These are phyloP conservation scores for Caradrina kadenii DNA, from an alignment of 2,888 invertebrate species.

Conservation along the genomic window DNA sequence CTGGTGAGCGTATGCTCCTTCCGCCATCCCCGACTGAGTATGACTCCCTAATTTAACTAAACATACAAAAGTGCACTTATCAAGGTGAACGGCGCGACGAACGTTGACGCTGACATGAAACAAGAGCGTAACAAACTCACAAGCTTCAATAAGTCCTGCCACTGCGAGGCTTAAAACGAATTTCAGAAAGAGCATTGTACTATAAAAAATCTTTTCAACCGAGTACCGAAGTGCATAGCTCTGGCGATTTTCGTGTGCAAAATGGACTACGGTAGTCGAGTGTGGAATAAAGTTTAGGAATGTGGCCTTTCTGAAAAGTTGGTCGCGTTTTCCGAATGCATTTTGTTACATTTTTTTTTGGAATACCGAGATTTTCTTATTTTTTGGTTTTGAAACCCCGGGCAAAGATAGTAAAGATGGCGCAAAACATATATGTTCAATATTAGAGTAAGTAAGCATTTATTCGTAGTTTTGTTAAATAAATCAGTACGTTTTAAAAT, in stretches of 20 bases:
- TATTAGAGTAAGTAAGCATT: too few relatives aligned
- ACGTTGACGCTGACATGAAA: slow-evolving; percentile 6
- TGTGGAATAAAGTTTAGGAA: slow-evolving; percentile 35
- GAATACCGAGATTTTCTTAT: neutral
- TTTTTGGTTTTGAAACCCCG: too few relatives aligned
- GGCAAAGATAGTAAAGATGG: too few relatives aligned
- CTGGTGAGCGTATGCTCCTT: too few relatives aligned
- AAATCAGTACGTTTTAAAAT: too few relatives aligned
- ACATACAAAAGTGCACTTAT: neutral
- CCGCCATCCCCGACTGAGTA: too few relatives aligned
- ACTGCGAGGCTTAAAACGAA: slow-evolving; percentile 33
- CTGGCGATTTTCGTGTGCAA: slow-evolving; percentile 38
- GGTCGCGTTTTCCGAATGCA: neutral
- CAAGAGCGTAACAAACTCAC: slow-evolving; percentile 9
- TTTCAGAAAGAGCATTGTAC: slow-evolving; percentile 53
- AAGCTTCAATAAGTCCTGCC: slow-evolving; percentile 1
- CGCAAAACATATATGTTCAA: too few relatives aligned
- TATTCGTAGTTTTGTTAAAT: too few relatives aligned
- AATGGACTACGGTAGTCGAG: slow-evolving; percentile 33
- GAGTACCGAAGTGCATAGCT: slow-evolving; percentile 37
- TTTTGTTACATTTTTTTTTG: neutral
- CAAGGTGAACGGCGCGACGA: neutral
- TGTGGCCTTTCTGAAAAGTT: slow-evolving; percentile 21
- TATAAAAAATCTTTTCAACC: slow-evolving; percentile 52
- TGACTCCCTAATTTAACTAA: too few relatives aligned